Conservation (phyloP, 2,888 invertebrate species). For the Octonoba sinensis region DNA sequence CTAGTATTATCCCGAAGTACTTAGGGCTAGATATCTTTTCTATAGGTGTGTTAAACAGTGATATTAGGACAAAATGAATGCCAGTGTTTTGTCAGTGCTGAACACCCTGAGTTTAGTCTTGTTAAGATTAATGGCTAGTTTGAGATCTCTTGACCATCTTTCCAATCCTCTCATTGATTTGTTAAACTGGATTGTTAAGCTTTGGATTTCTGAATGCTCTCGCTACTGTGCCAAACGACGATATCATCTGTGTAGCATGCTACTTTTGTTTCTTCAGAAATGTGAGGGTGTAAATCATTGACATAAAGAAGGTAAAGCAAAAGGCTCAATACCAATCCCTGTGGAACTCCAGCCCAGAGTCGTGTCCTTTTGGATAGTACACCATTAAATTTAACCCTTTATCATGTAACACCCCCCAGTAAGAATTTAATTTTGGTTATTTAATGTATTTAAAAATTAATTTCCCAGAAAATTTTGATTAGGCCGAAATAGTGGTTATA, state of each 20-base stretch:
- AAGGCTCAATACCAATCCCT: not conserved
- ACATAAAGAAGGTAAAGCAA: not conserved
- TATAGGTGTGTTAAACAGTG: no score
- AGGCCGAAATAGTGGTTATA: no score
- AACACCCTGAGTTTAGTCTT: not conserved
- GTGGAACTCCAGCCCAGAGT: not conserved
- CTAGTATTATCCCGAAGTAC: no score
- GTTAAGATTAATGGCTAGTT: not conserved
- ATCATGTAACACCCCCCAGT: no score
- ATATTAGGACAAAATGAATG: no score
- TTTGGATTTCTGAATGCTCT: not conserved
- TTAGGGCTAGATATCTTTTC: no score
- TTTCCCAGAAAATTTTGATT: no score
- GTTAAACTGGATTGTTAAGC: not conserved
- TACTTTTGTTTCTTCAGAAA: not conserved
- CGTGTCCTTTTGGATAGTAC: not conserved
- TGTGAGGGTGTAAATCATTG: not conserved
- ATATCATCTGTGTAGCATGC: not conserved
- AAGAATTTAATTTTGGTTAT: no score
- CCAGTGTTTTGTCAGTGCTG: not conserved
- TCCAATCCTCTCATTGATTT: not conserved
- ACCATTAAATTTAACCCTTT: not conserved
- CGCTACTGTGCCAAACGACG: no score
- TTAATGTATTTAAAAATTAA: no score
- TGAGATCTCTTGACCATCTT: not conserved